phyloP scores from a whole-genome alignment of 2,888 invertebrate genomes.

The Scelioninae gen. 1 region DNA sequence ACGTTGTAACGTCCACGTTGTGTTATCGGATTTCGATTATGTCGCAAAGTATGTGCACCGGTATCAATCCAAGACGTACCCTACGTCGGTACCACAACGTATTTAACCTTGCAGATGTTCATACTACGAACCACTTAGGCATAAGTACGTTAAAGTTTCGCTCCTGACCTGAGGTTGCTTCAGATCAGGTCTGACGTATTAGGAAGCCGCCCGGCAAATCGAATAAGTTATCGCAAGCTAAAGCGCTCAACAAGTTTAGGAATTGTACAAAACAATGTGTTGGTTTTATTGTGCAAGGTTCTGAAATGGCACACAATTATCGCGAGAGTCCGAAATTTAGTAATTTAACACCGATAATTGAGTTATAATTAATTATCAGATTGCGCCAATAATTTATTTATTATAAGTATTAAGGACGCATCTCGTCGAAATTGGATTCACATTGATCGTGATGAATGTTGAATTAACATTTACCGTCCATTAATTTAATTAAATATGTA shows the following conservation, averaged over 20 bases:
- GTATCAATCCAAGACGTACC: slow-evolving; percentile 55
- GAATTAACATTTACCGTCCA: slow-evolving; percentile 52
- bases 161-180: slow-evolving; percentile 27
- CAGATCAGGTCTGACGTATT: slow-evolving; percentile 41
- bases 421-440: slow-evolving; percentile 7
- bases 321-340: background rate
- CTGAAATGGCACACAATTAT: slow-evolving; percentile 14
- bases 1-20: slow-evolving; percentile 55
- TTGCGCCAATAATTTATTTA: slow-evolving; percentile 48
- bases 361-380: slow-evolving; percentile 33
- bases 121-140: slow-evolving; percentile 49
- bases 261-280: background rate
- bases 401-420: slow-evolving; percentile 15
- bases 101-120: slow-evolving; percentile 51
- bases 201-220: slow-evolving; percentile 9
- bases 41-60: slow-evolving; percentile 61
- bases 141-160: slow-evolving; percentile 48
- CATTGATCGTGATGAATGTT: slow-evolving; percentile 44
- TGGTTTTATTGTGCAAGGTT: too few species aligned
- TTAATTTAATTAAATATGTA: slow-evolving; percentile 45
- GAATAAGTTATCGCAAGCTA: slow-evolving; percentile 27
- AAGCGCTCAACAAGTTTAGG: slow-evolving; percentile 42
- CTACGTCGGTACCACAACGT: slow-evolving; percentile 46
- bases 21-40: slow-evolving; percentile 76
- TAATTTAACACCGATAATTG: slow-evolving; percentile 24